Base-by-base conservation (phyloP, 2,888 invertebrate species). In the Philopedon plagiatum region DNA sequence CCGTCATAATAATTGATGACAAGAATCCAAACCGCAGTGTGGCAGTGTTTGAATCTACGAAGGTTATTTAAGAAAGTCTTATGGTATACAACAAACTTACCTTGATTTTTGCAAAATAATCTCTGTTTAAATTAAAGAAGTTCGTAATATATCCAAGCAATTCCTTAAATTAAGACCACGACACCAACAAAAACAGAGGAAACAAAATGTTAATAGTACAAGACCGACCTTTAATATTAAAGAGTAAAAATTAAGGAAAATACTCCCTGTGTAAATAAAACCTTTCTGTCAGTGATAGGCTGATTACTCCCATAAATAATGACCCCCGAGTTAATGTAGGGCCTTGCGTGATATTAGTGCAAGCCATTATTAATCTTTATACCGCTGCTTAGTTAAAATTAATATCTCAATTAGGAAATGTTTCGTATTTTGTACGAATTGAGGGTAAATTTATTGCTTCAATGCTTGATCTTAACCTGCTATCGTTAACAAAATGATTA, bases 221-320 rank as follows among this genome's bases (percentile, higher is more conserved):
- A n/a, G n/a, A n/a, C n/a, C n/a, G n/a, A n/a, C n/a, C n/a, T n/a
- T n/a, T n/a, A n/a, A n/a, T n/a, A n/a, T n/a, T n/a, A n/a, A n/a
- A n/a, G n/a, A n/a, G n/a, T n/a, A 9, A 34, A 34, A 39, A 0
- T 39, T 13, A 15, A 41, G 15, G 9, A 46, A 29, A 26, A 15
- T 9, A 9, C 15, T 18, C 7, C 8, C 51, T 32, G 13, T 54
- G 13, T 29, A 54, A 29, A 3, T 29, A 29, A 18, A 18, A 54
- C 29, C 26, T 8, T 54, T n/a, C 29, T 54, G 29, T 29, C 29
- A 15, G 18, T 54, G 18, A 54, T 54, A 29, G 15, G 29, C 58
- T 67, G 60, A 67, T 67, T 57, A 67, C 61, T 41, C 58, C 68
- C 34, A 68, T 68, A 68, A 68, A 61, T 68, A 68, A 58, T 66